These are phyloP conservation scores for Pluvianellus socialis DNA, from an alignment of 2,113 vertebrate genomes.

Conservation along the genomic window DNA sequence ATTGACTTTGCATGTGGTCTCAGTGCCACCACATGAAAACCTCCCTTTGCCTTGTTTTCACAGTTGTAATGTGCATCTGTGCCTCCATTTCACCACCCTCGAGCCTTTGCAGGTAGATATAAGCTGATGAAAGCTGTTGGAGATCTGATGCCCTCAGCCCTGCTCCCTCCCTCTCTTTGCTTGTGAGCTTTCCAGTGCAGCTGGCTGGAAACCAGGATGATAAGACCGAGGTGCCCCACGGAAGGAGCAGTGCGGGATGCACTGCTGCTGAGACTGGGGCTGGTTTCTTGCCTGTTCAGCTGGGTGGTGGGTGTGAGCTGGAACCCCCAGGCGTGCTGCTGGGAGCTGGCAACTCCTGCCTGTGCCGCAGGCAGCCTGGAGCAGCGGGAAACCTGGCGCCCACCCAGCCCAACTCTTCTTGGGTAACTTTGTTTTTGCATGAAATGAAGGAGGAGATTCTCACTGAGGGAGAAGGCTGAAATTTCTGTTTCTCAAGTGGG, in stretches of 20 bases:
- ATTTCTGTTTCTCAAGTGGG: not conserved
- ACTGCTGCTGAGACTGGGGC: not conserved
- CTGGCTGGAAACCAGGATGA: not conserved
- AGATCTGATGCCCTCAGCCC: not conserved
- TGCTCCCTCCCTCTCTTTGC: not conserved
- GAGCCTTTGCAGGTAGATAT: not conserved
- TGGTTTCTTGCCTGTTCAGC: not conserved
- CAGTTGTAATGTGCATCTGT: not conserved
- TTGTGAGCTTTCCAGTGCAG: not conserved
- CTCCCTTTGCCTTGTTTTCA: not conserved
- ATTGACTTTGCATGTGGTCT: not conserved
- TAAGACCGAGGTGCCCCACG: not conserved
- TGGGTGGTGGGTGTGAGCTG: not conserved
- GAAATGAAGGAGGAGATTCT: not conserved
- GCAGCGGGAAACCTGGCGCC: not conserved
- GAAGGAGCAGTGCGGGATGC: not conserved
- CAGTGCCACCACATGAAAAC: not conserved
- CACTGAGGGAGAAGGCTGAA: not conserved
- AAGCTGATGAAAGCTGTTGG: not conserved
- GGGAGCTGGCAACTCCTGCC: not conserved
- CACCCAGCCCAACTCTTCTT: accelerated
- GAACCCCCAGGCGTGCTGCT: accelerated
- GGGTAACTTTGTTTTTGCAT: not conserved
- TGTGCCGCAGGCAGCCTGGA: accelerated
- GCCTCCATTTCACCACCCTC: not conserved